Evolutionary conservation across 1,140 invertebrate species (phyloP), one percentile per base, ranked within the genome.

Genomic region (Parapsyche elsis): DNA sequence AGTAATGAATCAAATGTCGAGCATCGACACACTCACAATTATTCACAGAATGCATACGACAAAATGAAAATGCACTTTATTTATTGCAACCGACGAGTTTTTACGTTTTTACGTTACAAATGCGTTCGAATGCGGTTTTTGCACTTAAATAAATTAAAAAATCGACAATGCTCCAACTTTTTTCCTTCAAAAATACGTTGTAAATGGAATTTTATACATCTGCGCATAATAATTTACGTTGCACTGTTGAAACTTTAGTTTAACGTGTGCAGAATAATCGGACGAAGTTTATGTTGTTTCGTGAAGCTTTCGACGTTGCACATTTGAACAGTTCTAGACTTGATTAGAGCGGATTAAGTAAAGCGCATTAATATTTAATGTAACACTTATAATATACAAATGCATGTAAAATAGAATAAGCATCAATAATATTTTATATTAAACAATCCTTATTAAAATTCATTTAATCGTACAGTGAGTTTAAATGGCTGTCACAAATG

Each of bases 31-130:
- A 21, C 9, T 61, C 57, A 21, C 16, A 61, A 38, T 38, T n/a
- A 61, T 61, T 61, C 21, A 9, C 57, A 61, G 21, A 19, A 19
- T 61, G 57, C 57, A 61, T 19, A 61, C 57, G 57, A 61, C 57
- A 61, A 21, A 19, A 61, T 61, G n/a, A 61, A 61, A 61, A 61
- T 61, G 57, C 57, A 61, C 16, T 61, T 61, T 61, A 61, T 61
- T 61, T 61, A 61, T 61, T 61, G 57, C 57, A 61, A 9, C 9
- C 57, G 57, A 61, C n/a, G 1, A 2, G 9, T 61, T 61, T 61
- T 19, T 61, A 19, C 21, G 19, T 16, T 14, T 7, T 14, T 2
- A 61, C 57, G 57, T 9, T 12, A 38, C 30, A 1, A 10, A 53
- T 53, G 12, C 16, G 16, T 61, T 61, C 21, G 5, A 61, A 61